Base-by-base conservation (phyloP, 2,113 vertebrate species). In the Poeciliopsis retropinna region DNA sequence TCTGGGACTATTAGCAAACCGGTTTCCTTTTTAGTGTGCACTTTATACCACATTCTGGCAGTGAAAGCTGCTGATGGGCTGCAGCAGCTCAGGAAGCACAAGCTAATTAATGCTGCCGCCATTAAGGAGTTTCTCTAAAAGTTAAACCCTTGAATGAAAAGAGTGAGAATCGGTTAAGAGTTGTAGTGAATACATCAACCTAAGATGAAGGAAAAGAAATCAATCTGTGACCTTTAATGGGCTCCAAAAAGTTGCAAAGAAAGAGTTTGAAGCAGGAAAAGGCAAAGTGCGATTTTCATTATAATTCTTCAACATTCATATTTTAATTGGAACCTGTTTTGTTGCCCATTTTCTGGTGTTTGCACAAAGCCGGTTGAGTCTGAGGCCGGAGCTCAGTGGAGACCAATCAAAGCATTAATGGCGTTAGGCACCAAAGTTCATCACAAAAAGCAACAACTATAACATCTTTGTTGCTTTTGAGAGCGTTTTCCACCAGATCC, bases 291-390 rank as follows among this genome's bases (percentile, higher is more conserved):
- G n/a, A 28, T 32, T 60, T 60, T 61, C 51, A 75, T 75, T 78
- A 29, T 54, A 64, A 11, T 62, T 75, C 30, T 68, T 81, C 47
- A 66, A 62, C 54, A 82, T 66, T 78, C 60, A 75, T 66, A 80
- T 62, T 79, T 64, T 15, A 61, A 78, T 78, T 64, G 72, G 82
- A 85, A 82, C 79, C 54, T 83, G 83, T 87, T 87, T 78, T 64
- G 60, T 31, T 75, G 81, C 75, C 65, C 73, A 84, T 85, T 88
- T 87, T 81, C 73, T 83, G 72, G 73, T 81, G 82, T 89, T 87
- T 85, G 72, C 63, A 84, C 70, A 84, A 39, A 64, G 71, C 63
- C 76, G 74, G 74, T 78, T 12, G 63, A 76, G 76, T 81, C 44
- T 27, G 77, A 81, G 68, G 76, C 82, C 67, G 60, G 31, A 74